phyloP scores from a whole-genome alignment of 2,888 invertebrate genomes.

The Eurytoma adleriae region DNA sequence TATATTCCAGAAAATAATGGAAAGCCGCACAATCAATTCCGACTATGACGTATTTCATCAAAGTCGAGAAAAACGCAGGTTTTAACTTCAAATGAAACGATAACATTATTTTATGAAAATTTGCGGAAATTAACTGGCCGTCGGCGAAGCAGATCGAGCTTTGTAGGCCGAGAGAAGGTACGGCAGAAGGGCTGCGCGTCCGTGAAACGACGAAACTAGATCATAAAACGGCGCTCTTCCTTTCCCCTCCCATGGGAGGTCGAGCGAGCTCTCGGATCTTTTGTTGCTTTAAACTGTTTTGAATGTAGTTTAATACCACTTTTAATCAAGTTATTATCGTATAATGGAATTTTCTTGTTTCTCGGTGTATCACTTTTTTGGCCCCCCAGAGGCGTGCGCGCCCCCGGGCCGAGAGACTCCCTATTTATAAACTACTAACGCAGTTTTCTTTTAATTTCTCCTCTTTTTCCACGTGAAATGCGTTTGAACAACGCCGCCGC shows the following conservation, averaged over 20 bases:
- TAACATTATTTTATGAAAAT: slow-evolving; percentile 70
- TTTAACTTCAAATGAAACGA: slow-evolving; percentile 64
- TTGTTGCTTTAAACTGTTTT: slow-evolving; percentile 46
- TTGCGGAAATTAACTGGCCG: slow-evolving; percentile 63
- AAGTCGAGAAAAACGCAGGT: background rate
- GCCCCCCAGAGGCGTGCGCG: background rate
- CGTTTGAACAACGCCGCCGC: slow-evolving; percentile 7
- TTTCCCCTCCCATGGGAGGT: background rate
- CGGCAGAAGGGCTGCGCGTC: background rate
- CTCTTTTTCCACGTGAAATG: background rate
- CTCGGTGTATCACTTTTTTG: slow-evolving; percentile 25
- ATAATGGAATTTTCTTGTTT: slow-evolving; percentile 49
- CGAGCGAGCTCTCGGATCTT: background rate
- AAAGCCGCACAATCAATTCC: background rate
- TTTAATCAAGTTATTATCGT: slow-evolving; percentile 53
- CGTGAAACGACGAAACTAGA: slow-evolving; percentile 40
- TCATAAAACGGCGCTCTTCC: slow-evolving; percentile 22
- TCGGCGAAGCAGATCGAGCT: slow-evolving; percentile 52
- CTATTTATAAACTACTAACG: slow-evolving; percentile 38
- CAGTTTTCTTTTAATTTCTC: slow-evolving; percentile 38
- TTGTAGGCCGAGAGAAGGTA: background rate
- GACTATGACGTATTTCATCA: background rate
- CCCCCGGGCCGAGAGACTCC: background rate
- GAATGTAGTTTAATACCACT: slow-evolving; percentile 49
- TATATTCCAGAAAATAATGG: background rate